These are phyloP conservation scores for Epistrophella euchroma DNA, from an alignment of 2,888 invertebrate species.

Conservation along the genomic window DNA sequence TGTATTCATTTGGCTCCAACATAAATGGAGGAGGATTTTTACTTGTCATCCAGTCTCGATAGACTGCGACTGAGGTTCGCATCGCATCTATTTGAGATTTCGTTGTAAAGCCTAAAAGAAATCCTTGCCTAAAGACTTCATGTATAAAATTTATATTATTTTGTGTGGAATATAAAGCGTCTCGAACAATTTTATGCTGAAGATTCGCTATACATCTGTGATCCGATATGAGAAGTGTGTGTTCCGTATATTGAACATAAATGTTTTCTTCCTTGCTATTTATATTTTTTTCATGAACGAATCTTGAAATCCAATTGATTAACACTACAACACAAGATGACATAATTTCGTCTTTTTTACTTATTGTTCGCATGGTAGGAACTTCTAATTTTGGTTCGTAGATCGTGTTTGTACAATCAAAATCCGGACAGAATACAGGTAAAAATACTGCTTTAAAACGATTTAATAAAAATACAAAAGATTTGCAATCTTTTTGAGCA, in stretches of 20 bases:
- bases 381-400: conserved; percentile 93
- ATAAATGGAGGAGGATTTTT: conserved; percentile 92
- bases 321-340: conserved; percentile 91
- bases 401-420: conserved; percentile 90
- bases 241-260: conserved; percentile 82
- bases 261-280: conserved; percentile 81
- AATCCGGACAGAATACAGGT: conserved; percentile 95
- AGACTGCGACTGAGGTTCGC: conserved; percentile 94
- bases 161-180: conserved; percentile 93
- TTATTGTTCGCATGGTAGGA: conserved; percentile 87
- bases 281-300: conserved; percentile 88
- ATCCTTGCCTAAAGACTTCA: conserved; percentile 96
- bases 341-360: conserved; percentile 88
- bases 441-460: conserved; percentile 96
- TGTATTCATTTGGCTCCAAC: conserved; percentile 87
- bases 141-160: conserved; percentile 98
- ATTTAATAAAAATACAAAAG: conserved; percentile 95
- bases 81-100: conserved; percentile 92
- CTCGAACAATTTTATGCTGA: conserved; percentile 89
- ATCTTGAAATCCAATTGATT: conserved; percentile 95
- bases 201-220: conserved; percentile 80
- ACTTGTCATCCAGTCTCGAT: conserved; percentile 97
- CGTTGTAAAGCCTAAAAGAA: conserved; percentile 91
- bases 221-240: conserved; percentile 78
- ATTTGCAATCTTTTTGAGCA: conserved; percentile 90